Conservation (phyloP, 2,113 vertebrate genomes). For the Corvus moneduloides region DNA sequence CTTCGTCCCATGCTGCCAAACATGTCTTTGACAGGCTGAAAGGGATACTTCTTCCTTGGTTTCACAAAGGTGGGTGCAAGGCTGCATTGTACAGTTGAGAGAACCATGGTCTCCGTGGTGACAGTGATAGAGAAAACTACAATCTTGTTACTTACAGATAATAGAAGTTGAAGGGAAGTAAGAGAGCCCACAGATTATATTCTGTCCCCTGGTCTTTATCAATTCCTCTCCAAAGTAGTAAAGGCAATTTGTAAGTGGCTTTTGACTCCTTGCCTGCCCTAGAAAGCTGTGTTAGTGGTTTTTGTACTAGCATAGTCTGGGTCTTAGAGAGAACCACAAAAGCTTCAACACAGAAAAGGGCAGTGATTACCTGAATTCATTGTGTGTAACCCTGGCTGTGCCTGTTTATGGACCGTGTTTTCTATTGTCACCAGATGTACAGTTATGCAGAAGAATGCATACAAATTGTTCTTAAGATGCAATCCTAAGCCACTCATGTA, state of each 20-base stretch:
- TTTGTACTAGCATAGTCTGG: not conserved
- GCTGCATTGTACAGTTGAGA: not conserved
- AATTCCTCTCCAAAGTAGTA: not conserved
- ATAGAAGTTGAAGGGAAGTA: not conserved
- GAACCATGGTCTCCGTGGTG: not conserved
- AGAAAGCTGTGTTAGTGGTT: not conserved
- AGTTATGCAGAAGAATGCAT: conserved; percentile 11
- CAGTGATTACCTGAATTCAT: not conserved
- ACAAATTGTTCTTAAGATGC: conserved; percentile 26
- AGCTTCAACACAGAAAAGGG: not conserved
- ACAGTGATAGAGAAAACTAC: not conserved
- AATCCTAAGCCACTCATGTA: not conserved
- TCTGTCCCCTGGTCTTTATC: not conserved
- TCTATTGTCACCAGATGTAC: conserved; percentile 1
- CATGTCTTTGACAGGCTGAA: not conserved
- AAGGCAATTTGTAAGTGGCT: not conserved
- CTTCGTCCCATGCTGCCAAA: not conserved
- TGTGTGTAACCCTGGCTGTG: not conserved
- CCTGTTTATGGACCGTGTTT: not conserved
- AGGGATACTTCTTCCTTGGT: not conserved
- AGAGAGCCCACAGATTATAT: not conserved
- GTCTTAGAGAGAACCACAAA: not conserved
- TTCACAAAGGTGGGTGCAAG: not conserved
- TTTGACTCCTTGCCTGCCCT: not conserved
- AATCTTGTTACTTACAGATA: not conserved